Conservation (phyloP, 2,888 invertebrate species). For the Lasioglossum malachurum region DNA sequence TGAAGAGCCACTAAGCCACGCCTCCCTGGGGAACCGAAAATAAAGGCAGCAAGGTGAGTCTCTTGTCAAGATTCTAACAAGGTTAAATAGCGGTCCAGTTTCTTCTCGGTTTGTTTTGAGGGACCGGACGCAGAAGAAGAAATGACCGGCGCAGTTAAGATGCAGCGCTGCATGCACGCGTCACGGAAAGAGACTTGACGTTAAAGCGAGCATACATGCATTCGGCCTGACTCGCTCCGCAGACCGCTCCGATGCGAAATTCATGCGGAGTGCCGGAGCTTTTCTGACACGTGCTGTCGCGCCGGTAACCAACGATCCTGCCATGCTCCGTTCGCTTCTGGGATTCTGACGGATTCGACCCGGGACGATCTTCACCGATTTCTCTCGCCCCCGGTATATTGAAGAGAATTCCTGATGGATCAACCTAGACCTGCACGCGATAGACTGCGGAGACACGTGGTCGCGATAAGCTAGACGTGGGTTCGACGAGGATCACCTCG, state of each 20-base stretch:
- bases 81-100: not conserved
- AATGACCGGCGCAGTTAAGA: not conserved
- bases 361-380: not conserved
- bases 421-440: not conserved
- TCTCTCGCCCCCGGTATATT: not conserved
- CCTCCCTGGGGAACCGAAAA: too few relatives aligned
- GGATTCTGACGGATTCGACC: conserved; percentile 19
- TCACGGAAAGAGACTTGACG: conserved; percentile 43
- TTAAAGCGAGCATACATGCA: conserved; percentile 48
- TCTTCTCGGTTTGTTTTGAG: not conserved
- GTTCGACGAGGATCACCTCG: not conserved
- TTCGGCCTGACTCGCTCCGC: conserved; percentile 26
- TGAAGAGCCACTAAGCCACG: too few relatives aligned
- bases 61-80: not conserved
- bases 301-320: conserved; percentile 3
- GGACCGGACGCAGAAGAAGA: conserved; percentile 6
- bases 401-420: conserved; percentile 2
- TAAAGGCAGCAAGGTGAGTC: too few relatives aligned
- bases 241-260: conserved; percentile 33
- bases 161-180: not conserved
- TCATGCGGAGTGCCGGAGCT: conserved; percentile 28
- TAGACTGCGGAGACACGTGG: not conserved
- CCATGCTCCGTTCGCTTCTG: not conserved
- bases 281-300: conserved; percentile 12
- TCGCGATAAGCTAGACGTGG: not conserved